phyloP scores from a whole-genome alignment of 2,113 vertebrate genomes.

The Pachycephala philippinensis region DNA sequence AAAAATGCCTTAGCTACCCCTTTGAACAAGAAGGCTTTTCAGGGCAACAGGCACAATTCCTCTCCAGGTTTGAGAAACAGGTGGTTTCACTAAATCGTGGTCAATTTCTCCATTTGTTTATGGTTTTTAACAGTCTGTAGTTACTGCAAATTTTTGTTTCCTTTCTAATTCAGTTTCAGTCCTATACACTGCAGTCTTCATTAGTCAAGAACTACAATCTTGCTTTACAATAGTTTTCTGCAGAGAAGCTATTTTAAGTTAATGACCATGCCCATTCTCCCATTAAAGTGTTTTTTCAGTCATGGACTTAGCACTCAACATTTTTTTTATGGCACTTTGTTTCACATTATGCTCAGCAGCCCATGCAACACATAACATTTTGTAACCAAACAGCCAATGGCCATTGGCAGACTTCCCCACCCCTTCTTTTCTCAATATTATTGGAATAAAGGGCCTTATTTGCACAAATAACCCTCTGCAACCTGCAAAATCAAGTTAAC shows the following conservation, averaged over 20 bases:
- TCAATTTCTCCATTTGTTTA: neutral
- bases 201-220: constrained; percentile 25
- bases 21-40: neutral
- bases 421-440: neutral
- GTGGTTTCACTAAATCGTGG: neutral
- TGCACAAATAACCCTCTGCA: neutral
- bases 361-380: constrained; percentile 65
- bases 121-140: neutral
- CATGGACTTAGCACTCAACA: constrained; percentile 66
- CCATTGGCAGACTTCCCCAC: neutral
- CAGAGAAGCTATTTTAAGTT: constrained; percentile 64
- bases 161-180: neutral
- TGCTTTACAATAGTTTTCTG: constrained; percentile 21
- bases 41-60: neutral
- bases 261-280: constrained; percentile 59
- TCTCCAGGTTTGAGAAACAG: neutral
- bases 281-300: constrained; percentile 67
- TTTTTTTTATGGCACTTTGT: constrained; percentile 73
- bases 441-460: constrained; percentile 4
- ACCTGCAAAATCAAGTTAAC: neutral
- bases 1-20: neutral
- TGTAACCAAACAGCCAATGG: constrained; percentile 55
- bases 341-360: constrained; percentile 76
- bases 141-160: neutral
- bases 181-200: constrained; percentile 10